Conservation (phyloP, 1,140 invertebrate species). For the Microplitis demolitor region DNA sequence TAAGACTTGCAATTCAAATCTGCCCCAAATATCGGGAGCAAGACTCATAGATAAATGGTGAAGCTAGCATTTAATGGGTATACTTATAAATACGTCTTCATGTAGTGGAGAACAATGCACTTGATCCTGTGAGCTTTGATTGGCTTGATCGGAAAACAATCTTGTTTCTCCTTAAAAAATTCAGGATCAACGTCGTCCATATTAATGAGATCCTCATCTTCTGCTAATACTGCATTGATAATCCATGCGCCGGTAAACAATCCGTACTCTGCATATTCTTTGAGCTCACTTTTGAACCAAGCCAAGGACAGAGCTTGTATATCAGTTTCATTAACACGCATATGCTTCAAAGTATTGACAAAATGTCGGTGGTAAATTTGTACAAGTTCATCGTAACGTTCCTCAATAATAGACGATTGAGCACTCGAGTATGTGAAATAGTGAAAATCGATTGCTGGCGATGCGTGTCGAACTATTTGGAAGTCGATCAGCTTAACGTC, state of each 20-base stretch:
- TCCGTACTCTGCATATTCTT: conserved; percentile 39
- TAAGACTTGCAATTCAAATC: no score
- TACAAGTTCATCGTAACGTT: conserved; percentile 45
- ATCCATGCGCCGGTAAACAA: conserved; percentile 40
- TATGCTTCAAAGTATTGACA: conserved; percentile 27
- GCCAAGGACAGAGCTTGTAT: conserved; percentile 22
- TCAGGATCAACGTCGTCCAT: conserved; percentile 17
- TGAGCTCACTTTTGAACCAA: conserved; percentile 42
- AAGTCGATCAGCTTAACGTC: conserved; percentile 52
- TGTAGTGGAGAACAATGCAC: conserved; percentile 22
- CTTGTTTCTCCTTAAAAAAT: background rate
- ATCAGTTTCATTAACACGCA: conserved; percentile 20
- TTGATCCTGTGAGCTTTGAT: conserved; percentile 24
- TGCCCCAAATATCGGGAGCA: no score
- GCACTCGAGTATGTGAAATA: conserved; percentile 53
- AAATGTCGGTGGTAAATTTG: conserved; percentile 43
- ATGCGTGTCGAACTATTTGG: conserved; percentile 47
- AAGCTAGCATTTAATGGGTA: no score
- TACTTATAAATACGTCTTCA: conserved; percentile 10
- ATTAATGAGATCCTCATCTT: conserved; percentile 23
- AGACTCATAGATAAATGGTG: no score
- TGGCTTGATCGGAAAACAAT: background rate
- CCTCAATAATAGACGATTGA: conserved; percentile 37
- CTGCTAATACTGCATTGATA: conserved; percentile 35
- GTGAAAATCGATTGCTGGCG: conserved; percentile 44